Evolutionary conservation across 2,888 invertebrate genomes (phyloP), one percentile per base, ranked within the genome.

Genomic region (Lithophane leautieri): DNA sequence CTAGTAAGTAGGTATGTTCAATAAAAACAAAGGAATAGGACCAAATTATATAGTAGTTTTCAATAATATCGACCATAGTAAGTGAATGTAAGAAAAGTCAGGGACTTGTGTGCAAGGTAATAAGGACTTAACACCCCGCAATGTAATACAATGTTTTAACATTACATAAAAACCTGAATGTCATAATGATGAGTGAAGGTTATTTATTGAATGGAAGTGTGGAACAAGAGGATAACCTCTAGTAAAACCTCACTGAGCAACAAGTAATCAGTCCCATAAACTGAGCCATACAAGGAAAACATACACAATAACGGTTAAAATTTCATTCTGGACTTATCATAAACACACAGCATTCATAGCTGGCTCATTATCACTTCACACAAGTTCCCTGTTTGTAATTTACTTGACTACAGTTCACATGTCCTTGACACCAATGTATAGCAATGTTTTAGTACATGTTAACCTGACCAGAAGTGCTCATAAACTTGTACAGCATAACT

Each of bases 391-490:
- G 72, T 83, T 76, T 81, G 65, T 75, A 80, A 71, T 83, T 87
- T 83, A 83, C 82, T 82, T 89, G 85, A 88, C 90, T 90, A 89
- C 90, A 88, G 90, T 88, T 88, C 89, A 90, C 86, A 90, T 94
- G 94, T 91, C 95, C 96, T 95, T 95, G 95, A 94, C 94, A 94
- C 90, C 85, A 92, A 93, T 84, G 82, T 78, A 78, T 79, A 77
- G 76, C 77, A 86, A 83, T 84, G 76, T 81, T 73, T 82, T 81
- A 84, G 73, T 82, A 77, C 52, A 81, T 82, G 81, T 87, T 86
- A 83, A 83, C 86, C 86, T 88, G 86, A 84, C 82, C 87, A 89
- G 89, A 86, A 76, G 80, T 73, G 66, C 60, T 69, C 56, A 79
- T 61, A 78, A 60, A 73, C 66, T 71, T 56, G 28, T 50, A 63